A percentile compares a stretch with the other conserved stretches of the same genome.
Conservation (phyloP, 1,140 invertebrate species). For the Drosophila lacteicornis region DNA sequence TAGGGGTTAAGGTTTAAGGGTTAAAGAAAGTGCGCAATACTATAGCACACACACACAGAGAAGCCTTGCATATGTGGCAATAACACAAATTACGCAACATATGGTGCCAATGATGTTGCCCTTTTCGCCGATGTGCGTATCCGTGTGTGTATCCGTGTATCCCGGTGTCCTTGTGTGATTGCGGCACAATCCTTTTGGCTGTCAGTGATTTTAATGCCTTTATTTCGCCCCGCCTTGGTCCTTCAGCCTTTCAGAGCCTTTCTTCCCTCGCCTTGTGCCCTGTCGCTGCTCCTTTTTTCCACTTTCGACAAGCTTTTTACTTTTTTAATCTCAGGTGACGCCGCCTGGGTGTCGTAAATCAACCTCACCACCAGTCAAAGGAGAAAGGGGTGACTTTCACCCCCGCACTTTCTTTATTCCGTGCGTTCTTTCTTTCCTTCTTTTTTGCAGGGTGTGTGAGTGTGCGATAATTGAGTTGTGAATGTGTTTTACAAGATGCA, state of each 20-base stretch:
- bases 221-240: slow-evolving; percentile 60
- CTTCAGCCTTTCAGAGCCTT: slow-evolving; percentile 18
- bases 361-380: slow-evolving; percentile 56
- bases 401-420: slow-evolving; percentile 7
- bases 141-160: slow-evolving; percentile 13
- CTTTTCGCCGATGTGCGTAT: slow-evolving; percentile 63
- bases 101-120: slow-evolving; percentile 84
- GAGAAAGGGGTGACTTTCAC: slow-evolving; percentile 58
- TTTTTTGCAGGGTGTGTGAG: slow-evolving; percentile 14
- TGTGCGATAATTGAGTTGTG: slow-evolving; percentile 81
- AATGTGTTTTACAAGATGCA: slow-evolving; percentile 56
- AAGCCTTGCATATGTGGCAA: slow-evolving; percentile 57
- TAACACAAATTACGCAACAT: slow-evolving; percentile 85
- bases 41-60: slow-evolving; percentile 2
- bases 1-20: slow-evolving; percentile 32
- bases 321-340: slow-evolving; percentile 85
- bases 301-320: slow-evolving; percentile 80
- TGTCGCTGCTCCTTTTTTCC: slow-evolving; percentile 56
- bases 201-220: slow-evolving; percentile 83
- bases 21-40: slow-evolving; percentile 50
- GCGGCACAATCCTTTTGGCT: slow-evolving; percentile 77
- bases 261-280: slow-evolving; percentile 16
- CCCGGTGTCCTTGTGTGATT: slow-evolving; percentile 50
- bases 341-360: slow-evolving; percentile 84
- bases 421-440: no score